Base-by-base conservation (phyloP, 2,113 vertebrate genomes). In the Oophaga pumilio region DNA sequence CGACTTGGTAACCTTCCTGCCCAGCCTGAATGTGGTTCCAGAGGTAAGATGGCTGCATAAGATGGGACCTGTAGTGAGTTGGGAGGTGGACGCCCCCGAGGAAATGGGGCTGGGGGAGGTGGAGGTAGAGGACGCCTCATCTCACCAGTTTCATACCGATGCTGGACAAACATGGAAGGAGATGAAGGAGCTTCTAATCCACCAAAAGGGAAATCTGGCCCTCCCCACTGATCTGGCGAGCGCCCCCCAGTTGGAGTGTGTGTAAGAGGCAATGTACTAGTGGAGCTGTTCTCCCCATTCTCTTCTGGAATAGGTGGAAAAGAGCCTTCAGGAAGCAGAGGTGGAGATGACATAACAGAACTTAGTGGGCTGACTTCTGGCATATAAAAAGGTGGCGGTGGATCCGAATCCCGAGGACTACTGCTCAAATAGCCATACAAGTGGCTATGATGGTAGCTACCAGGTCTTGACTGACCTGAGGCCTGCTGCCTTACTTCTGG, bases 361-460 rank as follows among this genome's bases (percentile, higher is more conserved):
- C 98, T 99, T 91, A 97, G 93, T 6, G 98, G 98, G 93, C 98
- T 99, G 93, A 97, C 96, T 93, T 99, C 98, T 57, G 98, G 97
- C 97, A 99, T 97, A 94, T 99, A 99, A 96, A 99, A 99, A 88
- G 97, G 97, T 0, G 98, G 97, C 0, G 80, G 86, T 43, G 97
- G 97, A 93, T 98, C 97, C 93, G 97, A 96, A 94, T 99, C 97
- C 86, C 92, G 93, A 1, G 96, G 96, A 92, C 94, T 95, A 94
- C 97, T 98, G 96, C 97, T 98, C 93, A 98, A 94, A 95, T 98
- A 99, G 92, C 97, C 96, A 88, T 99, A 99, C 93, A 98, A 98
- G 82, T 97, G 97, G 94, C 95, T 92, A 3, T 97, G 98, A 91
- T 97, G 97, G 93, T 99, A 98, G 93, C 96, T 94, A 0, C 96